phyloP scores from a whole-genome alignment of 2,888 invertebrate genomes.

The Cantharis flavilabris region DNA sequence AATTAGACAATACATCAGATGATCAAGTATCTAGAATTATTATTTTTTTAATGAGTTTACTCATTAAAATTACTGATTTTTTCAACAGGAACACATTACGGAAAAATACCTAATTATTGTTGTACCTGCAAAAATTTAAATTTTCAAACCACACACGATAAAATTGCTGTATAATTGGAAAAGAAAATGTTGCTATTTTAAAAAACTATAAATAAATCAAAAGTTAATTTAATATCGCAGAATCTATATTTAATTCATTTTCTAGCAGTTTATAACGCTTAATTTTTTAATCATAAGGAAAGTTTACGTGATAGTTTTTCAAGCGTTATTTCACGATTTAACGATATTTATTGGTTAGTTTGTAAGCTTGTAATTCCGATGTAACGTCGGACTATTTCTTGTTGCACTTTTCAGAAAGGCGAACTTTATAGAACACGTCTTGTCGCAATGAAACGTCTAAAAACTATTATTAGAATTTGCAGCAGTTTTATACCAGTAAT shows the following conservation, averaged over 20 bases:
- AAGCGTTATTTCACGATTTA: background rate
- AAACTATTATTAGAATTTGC: background rate
- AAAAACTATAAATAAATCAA: background rate
- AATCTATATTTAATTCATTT: background rate
- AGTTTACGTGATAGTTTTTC: background rate
- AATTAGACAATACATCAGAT: background rate
- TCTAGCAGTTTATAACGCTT: background rate
- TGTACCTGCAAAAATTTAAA: no score
- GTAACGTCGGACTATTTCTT: background rate
- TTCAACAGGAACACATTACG: no score
- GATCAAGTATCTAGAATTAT: background rate
- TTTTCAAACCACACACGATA: no score
- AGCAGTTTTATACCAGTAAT: background rate
- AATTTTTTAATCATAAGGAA: background rate
- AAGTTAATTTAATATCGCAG: background rate
- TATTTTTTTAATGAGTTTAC: background rate
- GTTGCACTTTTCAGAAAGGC: background rate
- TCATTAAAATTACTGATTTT: no score
- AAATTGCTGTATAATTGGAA: background rate
- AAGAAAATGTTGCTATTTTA: no score
- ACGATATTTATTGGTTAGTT: background rate
- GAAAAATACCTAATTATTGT: no score
- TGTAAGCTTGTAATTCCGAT: background rate
- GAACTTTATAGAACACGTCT: background rate
- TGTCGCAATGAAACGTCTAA: background rate